Base-by-base conservation (phyloP, 2,888 invertebrate genomes). In the Cistogaster globosa region DNA sequence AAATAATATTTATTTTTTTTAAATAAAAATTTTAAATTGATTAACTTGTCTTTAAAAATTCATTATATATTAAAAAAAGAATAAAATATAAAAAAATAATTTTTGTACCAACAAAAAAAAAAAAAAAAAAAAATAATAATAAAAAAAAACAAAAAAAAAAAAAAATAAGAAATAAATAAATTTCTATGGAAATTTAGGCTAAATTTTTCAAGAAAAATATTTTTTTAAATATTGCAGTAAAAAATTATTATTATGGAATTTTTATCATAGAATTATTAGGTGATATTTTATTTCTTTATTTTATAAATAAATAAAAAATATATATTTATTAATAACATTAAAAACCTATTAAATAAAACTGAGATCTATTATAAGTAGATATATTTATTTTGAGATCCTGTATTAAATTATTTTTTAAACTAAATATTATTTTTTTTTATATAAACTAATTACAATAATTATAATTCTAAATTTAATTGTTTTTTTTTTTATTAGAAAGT, bases 361-460 rank as follows among this genome's bases (percentile, higher is more conserved):
- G 74, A 80, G 80, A 74, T 80, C 53, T 68, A 14, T 22, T 60
- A 32, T 58, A 32, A 3, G 32, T 32, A 72, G 20, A 72, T 48
- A 20, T 62, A 53, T 69, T 22, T 45, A 9, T 20, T 22, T 58
- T 74, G 74, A 80, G 72, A 74, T 80, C 80, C 51, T 79, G 65
- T 65, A 12, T 22, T 53, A 53, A 77, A 77, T 71, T 76, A 58
- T 63, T 63, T 6, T 16, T 12, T 63, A 57, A 71, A 69, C 63
- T 69, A 53, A 83, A 79, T 60, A 68, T 51, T 71, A 45, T 36
- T 32, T 67, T 48, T 48, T 67, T 60, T 51, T 58, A 0, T 32
- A 51, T 58, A 60, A 83, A 86, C 69, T 58, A 62, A 74, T 83
- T 65, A 63, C 22, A 83, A 45, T 57, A 81, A 72, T 77, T 78